Evolutionary conservation across 2,113 vertebrate species (phyloP), one percentile per base, ranked within the genome.

Genomic region (Pedionomus torquatus): DNA sequence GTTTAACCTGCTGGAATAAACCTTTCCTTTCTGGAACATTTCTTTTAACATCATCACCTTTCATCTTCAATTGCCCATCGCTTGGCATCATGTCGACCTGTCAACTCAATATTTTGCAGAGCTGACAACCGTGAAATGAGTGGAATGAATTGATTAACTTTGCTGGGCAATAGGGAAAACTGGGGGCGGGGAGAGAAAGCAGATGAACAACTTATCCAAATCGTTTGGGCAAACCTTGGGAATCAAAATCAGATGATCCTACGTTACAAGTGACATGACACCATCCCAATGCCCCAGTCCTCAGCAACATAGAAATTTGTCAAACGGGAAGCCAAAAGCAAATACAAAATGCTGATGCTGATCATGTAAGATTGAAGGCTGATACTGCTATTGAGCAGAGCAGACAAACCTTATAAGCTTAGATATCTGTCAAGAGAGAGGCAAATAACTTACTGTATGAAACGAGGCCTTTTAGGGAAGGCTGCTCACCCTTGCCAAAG

Each of bases 371-470:
- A 97, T 91, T 88, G 96, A 97, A 95, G 95, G 94, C 96, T 82
- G 89, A 97, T 96, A 94, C 54, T 46, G 63, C 77, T 95, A 96
- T 95, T 92, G 95, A 97, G 97, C 0, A 0, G 77, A 92, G 81
- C 94, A 96, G 95, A 87, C 94, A 95, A 95, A 96, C 97, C 97
- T 97, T 97, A 97, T 96, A 95, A 96, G 95, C 98, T 98, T 97
- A 98, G 97, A 89, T 96, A 94, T 97, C 94, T 85, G 74, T 94
- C 81, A 92, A 77, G 80, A 92, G 95, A 91, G 94, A 89, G 61
- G 94, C 89, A 94, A 97, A 97, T 92, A 93, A 94, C 94, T 93
- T 89, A 96, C 93, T 95, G 96, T 97, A 97, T 91, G 91, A 97
- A 96, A 97, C 65, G 55, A 95, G 89, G 91, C 97, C 97, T 97